These are phyloP conservation scores for Plumapathes pennacea DNA, from an alignment of 92 coral and sea anemone genomes.

Conservation along the genomic window DNA sequence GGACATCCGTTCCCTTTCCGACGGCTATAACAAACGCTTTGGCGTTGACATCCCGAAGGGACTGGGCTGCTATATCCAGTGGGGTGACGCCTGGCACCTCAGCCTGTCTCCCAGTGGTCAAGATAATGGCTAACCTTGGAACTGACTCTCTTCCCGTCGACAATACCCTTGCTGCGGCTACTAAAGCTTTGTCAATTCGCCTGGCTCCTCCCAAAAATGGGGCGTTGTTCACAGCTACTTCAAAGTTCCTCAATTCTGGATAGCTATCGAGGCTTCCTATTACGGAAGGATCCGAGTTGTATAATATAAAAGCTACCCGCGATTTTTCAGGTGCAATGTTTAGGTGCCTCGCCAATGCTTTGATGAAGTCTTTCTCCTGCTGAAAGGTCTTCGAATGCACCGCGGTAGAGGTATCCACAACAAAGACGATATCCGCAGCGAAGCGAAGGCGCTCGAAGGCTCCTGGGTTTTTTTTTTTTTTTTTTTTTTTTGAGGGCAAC, in stretches of 20 bases:
- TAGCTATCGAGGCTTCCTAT: slow-evolving; percentile 24
- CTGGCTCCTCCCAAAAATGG: slow-evolving; percentile 33
- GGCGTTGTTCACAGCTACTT: slow-evolving; percentile 28
- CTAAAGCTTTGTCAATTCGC: slow-evolving; percentile 62
- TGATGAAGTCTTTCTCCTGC: slow-evolving; percentile 70
- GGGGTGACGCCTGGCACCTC: slow-evolving; percentile 52
- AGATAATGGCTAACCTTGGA: slow-evolving; percentile 62
- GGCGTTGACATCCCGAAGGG: slow-evolving; percentile 57
- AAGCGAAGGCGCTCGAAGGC: slow-evolving; percentile 36
- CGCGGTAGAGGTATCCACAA: slow-evolving; percentile 81
- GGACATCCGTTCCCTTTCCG: slow-evolving; percentile 31
- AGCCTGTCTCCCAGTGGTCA: slow-evolving; percentile 79
- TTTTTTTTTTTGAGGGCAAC: too few species aligned
- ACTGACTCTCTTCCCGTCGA: slow-evolving; percentile 55
- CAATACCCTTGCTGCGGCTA: slow-evolving; percentile 54
- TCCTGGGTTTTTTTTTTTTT: too few species aligned
- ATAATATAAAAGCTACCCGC: slow-evolving; percentile 59
- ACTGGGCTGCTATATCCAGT: slow-evolving; percentile 51
- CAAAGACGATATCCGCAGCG: slow-evolving; percentile 73
- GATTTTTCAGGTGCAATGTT: slow-evolving; percentile 44
- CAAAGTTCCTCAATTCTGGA: slow-evolving; percentile 35
- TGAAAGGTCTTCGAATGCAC: slow-evolving; percentile 45
- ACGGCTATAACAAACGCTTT: slow-evolving; percentile 65
- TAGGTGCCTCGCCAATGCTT: slow-evolving; percentile 56
- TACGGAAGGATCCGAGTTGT: slow-evolving; percentile 41